A percentile compares a stretch with the other conserved stretches of the same genome.
phyloP scores from a whole-genome alignment of 1,140 invertebrate genomes.

The Trialeurodes vaporariorum region DNA sequence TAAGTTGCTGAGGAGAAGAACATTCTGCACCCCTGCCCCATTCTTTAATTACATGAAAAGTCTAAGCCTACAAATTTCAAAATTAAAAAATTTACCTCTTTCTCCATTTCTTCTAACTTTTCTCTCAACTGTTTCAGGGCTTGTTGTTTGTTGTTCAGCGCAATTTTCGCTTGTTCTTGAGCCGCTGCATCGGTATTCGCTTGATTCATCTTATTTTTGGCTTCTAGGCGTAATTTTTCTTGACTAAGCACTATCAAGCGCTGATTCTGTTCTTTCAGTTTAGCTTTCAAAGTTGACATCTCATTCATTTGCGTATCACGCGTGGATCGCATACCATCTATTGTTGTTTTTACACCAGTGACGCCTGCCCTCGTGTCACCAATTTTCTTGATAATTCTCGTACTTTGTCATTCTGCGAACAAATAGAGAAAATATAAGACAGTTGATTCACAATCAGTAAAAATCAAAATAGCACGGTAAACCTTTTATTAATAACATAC shows the following conservation, averaged over 20 bases:
- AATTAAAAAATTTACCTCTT: slow-evolving; percentile 41
- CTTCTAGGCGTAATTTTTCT: slow-evolving; percentile 69
- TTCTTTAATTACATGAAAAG: too few species aligned
- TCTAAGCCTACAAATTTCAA: too few species aligned
- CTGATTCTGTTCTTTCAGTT: slow-evolving; percentile 66
- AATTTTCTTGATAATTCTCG: slow-evolving; percentile 77
- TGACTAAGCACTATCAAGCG: slow-evolving; percentile 63
- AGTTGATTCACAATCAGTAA: too few species aligned
- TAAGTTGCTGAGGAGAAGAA: too few species aligned
- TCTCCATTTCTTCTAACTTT: slow-evolving; percentile 49
- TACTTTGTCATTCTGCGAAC: slow-evolving; percentile 58
- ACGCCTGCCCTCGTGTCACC: slow-evolving; percentile 78
- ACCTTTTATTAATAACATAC: too few species aligned
- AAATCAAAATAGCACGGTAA: too few species aligned
- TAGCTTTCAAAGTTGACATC: slow-evolving; percentile 74
- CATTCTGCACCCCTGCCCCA: too few species aligned
- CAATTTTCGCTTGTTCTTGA: slow-evolving; percentile 51
- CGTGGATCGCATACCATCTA: slow-evolving; percentile 87
- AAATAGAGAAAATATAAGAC: background rate
- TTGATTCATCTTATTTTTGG: slow-evolving; percentile 50
- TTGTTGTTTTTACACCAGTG: slow-evolving; percentile 83
- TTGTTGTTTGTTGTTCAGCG: slow-evolving; percentile 68
- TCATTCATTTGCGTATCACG: slow-evolving; percentile 81
- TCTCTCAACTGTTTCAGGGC: slow-evolving; percentile 74
- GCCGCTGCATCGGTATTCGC: slow-evolving; percentile 44